Evolutionary conservation across 2,797 vertebrate genomes (phyloP), one percentile per base, ranked within the genome.

Genomic region (Rhynchonycteris naso): DNA sequence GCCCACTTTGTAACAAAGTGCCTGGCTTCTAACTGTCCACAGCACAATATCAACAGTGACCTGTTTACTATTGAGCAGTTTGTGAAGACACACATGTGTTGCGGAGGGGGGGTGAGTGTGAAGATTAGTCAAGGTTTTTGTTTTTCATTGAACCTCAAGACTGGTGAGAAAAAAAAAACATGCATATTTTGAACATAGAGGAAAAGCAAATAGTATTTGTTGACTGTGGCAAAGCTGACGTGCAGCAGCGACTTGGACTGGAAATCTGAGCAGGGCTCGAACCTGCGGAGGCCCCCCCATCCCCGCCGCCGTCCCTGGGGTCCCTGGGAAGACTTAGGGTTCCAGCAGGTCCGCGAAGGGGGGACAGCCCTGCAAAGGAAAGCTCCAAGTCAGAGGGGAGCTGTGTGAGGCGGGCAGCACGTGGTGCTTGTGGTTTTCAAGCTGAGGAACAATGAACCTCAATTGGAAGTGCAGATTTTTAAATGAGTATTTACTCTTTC

Each of bases 171-270:
- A 47, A 58, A 87, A 69, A 79, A 54, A 28, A 81, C 1, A n/a
- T n/a, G 85, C 2, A n/a, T n/a, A 87, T 3, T 0, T 96, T 97
- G 97, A 96, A 95, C 1, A 0, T 74, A 76, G 52, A 95, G 93
- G 56, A 26, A 97, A 98, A 97, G 95, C 90, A 97, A 97, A 95
- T 95, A 96, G 95, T 95, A 96, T 96, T 97, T 97, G 59, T 78
- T 95, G 21, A 26, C 71, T 92, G 81, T 89, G 65, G 82, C 90
- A 81, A 95, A 95, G 82, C 80, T 97, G 80, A 86, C 71, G 50
- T 91, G 33, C 24, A 54, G 85, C 93, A 96, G 95, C 83, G 92
- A 63, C 95, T 97, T 94, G 93, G 94, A 72, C 86, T 93, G 84
- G 92, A 96, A 98, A 95, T 97, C 92, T 97, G 88, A 97, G 96